phyloP scores from a whole-genome alignment of 1,140 invertebrate genomes.

The Zeugodacus cucurbitae region DNA sequence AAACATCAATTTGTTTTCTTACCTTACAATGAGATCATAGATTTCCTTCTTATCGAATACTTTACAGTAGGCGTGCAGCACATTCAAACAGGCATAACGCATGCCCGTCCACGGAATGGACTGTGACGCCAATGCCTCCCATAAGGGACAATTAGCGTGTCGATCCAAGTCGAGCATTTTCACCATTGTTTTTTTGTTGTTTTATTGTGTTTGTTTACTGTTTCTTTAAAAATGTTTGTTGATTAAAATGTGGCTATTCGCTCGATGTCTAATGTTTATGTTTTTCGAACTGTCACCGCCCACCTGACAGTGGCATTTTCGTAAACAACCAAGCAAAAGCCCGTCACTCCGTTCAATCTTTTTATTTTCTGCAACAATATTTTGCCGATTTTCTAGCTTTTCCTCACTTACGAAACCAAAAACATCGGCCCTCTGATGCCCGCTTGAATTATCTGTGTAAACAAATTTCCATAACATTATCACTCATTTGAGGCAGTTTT shows the following conservation, averaged over 20 bases:
- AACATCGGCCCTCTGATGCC: not conserved
- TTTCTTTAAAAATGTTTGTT: not conserved
- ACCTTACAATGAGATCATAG: constrained; percentile 83
- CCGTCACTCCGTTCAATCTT: not conserved
- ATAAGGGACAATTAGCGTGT: constrained; percentile 70
- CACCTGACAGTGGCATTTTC: not conserved
- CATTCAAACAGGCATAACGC: constrained; percentile 80
- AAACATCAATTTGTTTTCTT: constrained; percentile 50
- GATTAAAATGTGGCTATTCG: not conserved
- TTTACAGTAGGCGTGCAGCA: constrained; percentile 84
- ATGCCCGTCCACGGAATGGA: constrained; percentile 80
- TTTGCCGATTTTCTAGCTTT: not conserved
- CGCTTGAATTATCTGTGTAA: not conserved
- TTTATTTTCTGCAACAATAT: not conserved
- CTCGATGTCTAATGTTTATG: not conserved
- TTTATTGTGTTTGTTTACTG: constrained; percentile 14
- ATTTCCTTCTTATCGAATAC: constrained; percentile 83
- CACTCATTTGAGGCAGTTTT: not conserved
- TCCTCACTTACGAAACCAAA: not conserved
- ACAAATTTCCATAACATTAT: not conserved
- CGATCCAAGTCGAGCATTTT: constrained; percentile 72
- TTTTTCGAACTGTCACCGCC: not conserved
- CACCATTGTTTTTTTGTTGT: constrained; percentile 57
- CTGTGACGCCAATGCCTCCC: constrained; percentile 68
- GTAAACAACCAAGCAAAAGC: not conserved